A percentile compares a stretch with the other conserved stretches of the same genome.
These are phyloP conservation scores for Coregonus suidteri DNA, from an alignment of 2,797 vertebrate genomes.

Conservation along the genomic window DNA sequence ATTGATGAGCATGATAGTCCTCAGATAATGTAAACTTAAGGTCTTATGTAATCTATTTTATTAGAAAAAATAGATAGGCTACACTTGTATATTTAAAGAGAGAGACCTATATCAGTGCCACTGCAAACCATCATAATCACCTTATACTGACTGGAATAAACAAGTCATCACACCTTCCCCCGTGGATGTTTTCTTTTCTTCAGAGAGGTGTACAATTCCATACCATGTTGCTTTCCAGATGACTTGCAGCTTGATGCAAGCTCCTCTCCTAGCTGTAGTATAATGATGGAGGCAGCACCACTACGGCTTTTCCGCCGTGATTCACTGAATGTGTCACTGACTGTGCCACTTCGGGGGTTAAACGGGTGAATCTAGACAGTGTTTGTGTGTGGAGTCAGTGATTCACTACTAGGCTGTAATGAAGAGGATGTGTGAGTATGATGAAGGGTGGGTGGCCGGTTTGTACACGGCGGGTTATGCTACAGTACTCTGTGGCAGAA, in stretches of 20 bases:
- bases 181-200: not conserved
- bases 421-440: slow-evolving; percentile 52
- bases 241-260: slow-evolving; percentile 14
- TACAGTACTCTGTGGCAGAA: too few species aligned
- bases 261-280: slow-evolving; percentile 17
- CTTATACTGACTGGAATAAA: not conserved
- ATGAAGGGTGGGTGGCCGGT: slow-evolving; percentile 16
- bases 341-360: slow-evolving; percentile 58
- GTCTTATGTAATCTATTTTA: not conserved
- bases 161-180: not conserved
- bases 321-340: slow-evolving; percentile 74
- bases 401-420: slow-evolving; percentile 62
- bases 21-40: not conserved
- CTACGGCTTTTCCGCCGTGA: slow-evolving; percentile 71
- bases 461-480: too few species aligned
- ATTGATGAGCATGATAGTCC: not conserved
- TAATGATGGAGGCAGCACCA: slow-evolving; percentile 52
- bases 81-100: not conserved
- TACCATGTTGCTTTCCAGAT: slow-evolving; percentile 5
- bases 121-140: not conserved
- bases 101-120: not conserved
- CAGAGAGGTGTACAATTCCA: not conserved
- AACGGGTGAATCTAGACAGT: slow-evolving; percentile 29
- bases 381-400: slow-evolving; percentile 42
- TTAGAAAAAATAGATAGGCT: not conserved